phyloP scores from a whole-genome alignment of 1,140 invertebrate genomes.

The Drosophila littoralis region DNA sequence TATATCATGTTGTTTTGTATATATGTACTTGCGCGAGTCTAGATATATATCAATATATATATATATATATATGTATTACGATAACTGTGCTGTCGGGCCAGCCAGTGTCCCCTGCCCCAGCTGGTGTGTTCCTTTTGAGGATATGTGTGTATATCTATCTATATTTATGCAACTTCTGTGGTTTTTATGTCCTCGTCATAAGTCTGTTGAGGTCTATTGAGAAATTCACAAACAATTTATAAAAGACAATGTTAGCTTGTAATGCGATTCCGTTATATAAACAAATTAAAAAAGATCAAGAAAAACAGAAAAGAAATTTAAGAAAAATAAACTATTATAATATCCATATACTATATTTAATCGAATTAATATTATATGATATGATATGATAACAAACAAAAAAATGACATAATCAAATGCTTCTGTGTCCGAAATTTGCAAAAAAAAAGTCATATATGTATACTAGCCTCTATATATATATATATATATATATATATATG shows the following conservation, averaged over 20 bases:
- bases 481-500: slow-evolving; percentile 40
- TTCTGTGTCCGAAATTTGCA: slow-evolving; percentile 37
- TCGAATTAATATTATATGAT: slow-evolving; percentile 15
- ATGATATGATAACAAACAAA: slow-evolving; percentile 13
- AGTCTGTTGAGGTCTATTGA: slow-evolving; percentile 5
- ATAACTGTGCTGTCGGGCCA: not conserved
- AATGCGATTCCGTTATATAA: slow-evolving; percentile 54
- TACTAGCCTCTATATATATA: slow-evolving; percentile 16
- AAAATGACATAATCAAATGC: slow-evolving; percentile 40
- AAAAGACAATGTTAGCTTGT: slow-evolving; percentile 75
- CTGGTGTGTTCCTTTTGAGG: slow-evolving; percentile 7
- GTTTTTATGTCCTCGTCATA: slow-evolving; percentile 19
- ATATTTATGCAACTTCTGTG: slow-evolving; percentile 14
- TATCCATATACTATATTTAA: slow-evolving; percentile 18
- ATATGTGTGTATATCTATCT: not conserved
- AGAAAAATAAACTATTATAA: slow-evolving; percentile 23
- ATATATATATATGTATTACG: slow-evolving; percentile 7
- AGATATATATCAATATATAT: slow-evolving; percentile 4
- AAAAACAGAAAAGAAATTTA: slow-evolving; percentile 7
- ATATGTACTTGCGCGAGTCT: slow-evolving; percentile 2
- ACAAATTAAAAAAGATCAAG: slow-evolving; percentile 6
- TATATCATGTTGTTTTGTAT: slow-evolving; percentile 7
- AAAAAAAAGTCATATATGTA: slow-evolving; percentile 64
- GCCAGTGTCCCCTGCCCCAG: not conserved
- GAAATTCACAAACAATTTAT: slow-evolving; percentile 61